Percentiles rank a stretch among this genome's conserved stretches.
Conservation (phyloP, 2,888 invertebrate species). For the Polyommatus icarus region DNA sequence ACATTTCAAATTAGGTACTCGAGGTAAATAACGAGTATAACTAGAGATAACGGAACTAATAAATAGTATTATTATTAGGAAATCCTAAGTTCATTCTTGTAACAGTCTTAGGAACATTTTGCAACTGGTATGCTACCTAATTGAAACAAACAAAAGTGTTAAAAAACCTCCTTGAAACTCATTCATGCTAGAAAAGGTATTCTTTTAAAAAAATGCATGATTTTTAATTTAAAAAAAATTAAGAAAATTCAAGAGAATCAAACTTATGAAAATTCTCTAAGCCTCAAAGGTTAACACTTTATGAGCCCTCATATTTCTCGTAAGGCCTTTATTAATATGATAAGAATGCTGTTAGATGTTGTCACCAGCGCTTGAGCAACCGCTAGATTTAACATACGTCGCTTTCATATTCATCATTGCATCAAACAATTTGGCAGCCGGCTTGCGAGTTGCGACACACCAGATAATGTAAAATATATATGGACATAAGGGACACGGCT, state of each 20-base stretch:
- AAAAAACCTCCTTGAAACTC: too few species aligned
- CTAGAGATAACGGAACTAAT: constrained; percentile 6
- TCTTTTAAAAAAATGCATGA: too few species aligned
- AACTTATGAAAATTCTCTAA: not conserved
- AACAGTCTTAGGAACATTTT: not conserved
- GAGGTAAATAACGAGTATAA: constrained; percentile 2
- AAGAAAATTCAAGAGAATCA: not conserved
- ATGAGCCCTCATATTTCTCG: constrained; percentile 11
- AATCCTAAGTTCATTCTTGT: not conserved
- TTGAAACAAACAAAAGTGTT: not conserved
- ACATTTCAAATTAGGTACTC: constrained; percentile 2
- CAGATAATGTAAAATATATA: constrained; percentile 20
- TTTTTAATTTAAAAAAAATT: too few species aligned
- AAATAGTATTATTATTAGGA: constrained; percentile 10
- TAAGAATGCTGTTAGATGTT: constrained; percentile 29
- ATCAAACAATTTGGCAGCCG: constrained; percentile 26
- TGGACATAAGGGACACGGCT: constrained; percentile 6
- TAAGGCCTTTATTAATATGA: constrained; percentile 35
- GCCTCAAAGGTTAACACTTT: constrained; percentile 36
- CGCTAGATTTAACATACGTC: constrained; percentile 36
- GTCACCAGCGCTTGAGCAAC: constrained; percentile 35
- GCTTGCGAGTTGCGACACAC: constrained; percentile 18
- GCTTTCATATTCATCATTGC: constrained; percentile 33
- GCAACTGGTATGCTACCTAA: not conserved
- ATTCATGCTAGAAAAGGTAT: too few species aligned